Percentiles rank a stretch among this genome's conserved stretches.
Conservation (phyloP, 2,797 vertebrate genomes). For the Coranthus polyacanthus region DNA sequence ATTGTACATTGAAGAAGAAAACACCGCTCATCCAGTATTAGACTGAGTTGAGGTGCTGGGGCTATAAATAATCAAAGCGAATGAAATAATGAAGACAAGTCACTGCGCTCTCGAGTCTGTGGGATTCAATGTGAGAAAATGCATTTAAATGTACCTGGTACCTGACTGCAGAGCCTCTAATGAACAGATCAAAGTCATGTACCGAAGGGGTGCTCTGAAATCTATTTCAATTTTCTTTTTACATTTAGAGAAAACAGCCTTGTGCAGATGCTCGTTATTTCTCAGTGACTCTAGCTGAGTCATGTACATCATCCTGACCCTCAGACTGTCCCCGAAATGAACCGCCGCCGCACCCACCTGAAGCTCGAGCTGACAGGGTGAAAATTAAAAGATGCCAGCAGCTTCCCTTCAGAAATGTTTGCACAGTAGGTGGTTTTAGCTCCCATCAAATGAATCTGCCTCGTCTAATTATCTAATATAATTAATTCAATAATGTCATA, state of each 20-base stretch:
- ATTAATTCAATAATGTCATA: no score
- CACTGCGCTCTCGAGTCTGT: no score
- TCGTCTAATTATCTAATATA: no score
- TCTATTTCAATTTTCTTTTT: conserved; percentile 22
- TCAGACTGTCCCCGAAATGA: conserved; percentile 27
- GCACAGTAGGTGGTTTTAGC: conserved; percentile 7
- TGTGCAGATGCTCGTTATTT: background rate
- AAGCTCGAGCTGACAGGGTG: conserved; percentile 48
- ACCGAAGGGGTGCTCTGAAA: background rate
- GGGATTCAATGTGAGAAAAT: conserved; percentile 9
- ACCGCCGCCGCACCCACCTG: conserved; percentile 24
- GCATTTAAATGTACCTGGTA: conserved; percentile 5
- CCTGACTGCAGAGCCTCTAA: no score
- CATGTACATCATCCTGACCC: conserved; percentile 14
- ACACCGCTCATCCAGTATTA: no score
- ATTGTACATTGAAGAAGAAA: conserved; percentile 1
- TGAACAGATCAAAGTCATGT: no score
- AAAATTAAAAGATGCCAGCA: conserved; percentile 67
- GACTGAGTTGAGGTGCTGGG: no score
- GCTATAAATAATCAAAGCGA: no score
- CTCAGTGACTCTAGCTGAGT: conserved; percentile 36
- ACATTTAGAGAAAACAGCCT: conserved; percentile 15
- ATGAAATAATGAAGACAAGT: no score
- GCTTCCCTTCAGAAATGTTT: conserved; percentile 13
- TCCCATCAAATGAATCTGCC: background rate